Percentiles rank a stretch among this genome's conserved stretches.
Evolutionary conservation across 2,797 vertebrate species (phyloP).

Genomic region (Amblyopsis hoosieri): DNA sequence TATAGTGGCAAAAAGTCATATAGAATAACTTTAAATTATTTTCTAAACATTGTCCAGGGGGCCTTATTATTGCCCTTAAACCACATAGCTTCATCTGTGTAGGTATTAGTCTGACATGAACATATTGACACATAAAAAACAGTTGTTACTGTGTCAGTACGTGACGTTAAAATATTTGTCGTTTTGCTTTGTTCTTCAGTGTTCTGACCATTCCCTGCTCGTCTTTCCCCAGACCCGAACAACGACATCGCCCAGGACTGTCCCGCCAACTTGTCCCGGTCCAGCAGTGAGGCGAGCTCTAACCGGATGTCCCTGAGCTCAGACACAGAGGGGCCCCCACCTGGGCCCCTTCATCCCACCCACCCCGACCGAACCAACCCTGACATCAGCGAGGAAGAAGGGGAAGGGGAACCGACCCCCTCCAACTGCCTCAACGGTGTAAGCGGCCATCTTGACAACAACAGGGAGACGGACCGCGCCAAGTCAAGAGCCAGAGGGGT

Average conservation of each 20-base stretch:
- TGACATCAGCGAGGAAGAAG: conserved; percentile 93
- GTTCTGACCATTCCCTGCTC: too few species aligned
- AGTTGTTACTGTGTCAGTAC: too few species aligned
- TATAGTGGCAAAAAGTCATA: too few species aligned
- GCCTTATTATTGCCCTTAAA: too few species aligned
- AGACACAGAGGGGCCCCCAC: conserved; percentile 88
- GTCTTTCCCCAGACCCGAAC: conserved; percentile 54
- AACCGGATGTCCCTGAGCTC: conserved; percentile 98
- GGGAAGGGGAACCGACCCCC: conserved; percentile 60
- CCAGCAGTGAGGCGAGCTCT: conserved; percentile 82
- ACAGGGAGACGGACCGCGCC: conserved; percentile 23
- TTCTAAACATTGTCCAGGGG: too few species aligned
- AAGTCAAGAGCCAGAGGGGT: conserved; percentile 11
- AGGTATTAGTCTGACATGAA: too few species aligned
- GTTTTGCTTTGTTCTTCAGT: too few species aligned
- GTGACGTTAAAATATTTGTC: too few species aligned
- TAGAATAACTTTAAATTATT: too few species aligned
- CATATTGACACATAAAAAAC: too few species aligned
- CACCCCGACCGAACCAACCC: conserved; percentile 83
- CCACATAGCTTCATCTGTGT: too few species aligned
- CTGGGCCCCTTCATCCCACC: conserved; percentile 69
- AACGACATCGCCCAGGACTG: conserved; percentile 69
- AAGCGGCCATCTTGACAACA: conserved; percentile 5
- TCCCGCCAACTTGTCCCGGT: conserved; percentile 82
- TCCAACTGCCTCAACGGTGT: conserved; percentile 47